Evolutionary conservation across 2,113 vertebrate species (phyloP).

Genomic region (Catharus minimus): DNA sequence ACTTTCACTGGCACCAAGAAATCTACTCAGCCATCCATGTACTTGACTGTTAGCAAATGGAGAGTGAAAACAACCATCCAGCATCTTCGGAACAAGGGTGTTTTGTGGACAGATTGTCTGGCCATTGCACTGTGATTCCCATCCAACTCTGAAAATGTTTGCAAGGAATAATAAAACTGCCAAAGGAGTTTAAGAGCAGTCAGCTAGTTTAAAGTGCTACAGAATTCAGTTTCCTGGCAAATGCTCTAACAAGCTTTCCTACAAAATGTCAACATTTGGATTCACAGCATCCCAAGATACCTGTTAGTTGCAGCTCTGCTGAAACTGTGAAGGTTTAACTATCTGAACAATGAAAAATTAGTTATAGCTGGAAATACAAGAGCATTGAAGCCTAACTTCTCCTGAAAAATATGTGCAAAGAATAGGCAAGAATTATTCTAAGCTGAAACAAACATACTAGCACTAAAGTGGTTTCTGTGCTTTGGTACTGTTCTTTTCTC

Average conservation of each 20-base stretch:
- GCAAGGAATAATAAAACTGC: slow-evolving; percentile 19
- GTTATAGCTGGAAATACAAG: slow-evolving; percentile 24
- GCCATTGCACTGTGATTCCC: not conserved
- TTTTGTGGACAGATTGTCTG: slow-evolving; percentile 39
- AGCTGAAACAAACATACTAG: not conserved
- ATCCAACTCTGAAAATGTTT: slow-evolving; percentile 29
- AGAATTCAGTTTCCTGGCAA: slow-evolving; percentile 16
- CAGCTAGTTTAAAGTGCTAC: slow-evolving; percentile 23
- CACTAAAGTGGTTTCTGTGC: not conserved
- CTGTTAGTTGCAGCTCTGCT: slow-evolving; percentile 35
- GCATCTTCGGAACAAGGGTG: not conserved
- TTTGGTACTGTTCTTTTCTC: not conserved
- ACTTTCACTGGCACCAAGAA: not conserved
- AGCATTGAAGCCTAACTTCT: slow-evolving; percentile 25
- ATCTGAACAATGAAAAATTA: slow-evolving; percentile 60
- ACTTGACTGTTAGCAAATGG: not conserved
- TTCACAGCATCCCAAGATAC: slow-evolving; percentile 30
- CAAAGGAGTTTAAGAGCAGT: slow-evolving; percentile 45
- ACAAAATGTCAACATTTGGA: slow-evolving; percentile 52
- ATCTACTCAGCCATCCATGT: not conserved
- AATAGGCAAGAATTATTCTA: slow-evolving; percentile 6
- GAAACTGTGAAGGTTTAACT: slow-evolving; percentile 56
- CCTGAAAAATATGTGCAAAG: slow-evolving; percentile 2
- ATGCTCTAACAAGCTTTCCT: slow-evolving; percentile 30
- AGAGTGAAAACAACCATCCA: not conserved